Percentiles rank a stretch among this genome's conserved stretches.
These are phyloP conservation scores for Anoplopoma fimbria DNA, from an alignment of 2,113 vertebrate species.

Conservation along the genomic window DNA sequence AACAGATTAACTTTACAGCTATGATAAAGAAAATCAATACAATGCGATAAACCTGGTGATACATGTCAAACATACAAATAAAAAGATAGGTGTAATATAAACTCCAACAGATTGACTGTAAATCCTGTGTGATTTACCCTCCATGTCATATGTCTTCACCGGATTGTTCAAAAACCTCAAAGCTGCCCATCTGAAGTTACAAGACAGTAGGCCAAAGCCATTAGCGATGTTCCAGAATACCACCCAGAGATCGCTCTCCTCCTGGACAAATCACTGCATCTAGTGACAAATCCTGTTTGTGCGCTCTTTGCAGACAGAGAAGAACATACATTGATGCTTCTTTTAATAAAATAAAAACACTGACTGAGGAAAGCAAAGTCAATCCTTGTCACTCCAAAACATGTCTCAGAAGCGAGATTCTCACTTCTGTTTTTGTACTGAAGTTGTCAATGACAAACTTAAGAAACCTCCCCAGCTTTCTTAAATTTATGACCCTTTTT, in stretches of 20 bases:
- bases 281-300: conserved; percentile 25
- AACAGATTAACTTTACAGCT: conserved; percentile 2
- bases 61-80: background rate
- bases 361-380: background rate
- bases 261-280: conserved; percentile 1
- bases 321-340: background rate
- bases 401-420: background rate
- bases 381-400: background rate
- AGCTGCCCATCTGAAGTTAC: too few relatives aligned
- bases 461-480: background rate
- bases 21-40: background rate
- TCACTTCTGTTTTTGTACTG: background rate
- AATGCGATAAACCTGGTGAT: background rate
- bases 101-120: background rate
- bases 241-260: background rate
- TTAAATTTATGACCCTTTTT: background rate
- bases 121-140: background rate
- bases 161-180: too few relatives aligned
- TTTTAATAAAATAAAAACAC: background rate
- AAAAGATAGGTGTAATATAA: background rate
- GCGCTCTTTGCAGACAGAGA: background rate
- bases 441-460: background rate
- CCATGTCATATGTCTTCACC: too few relatives aligned
- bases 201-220: too few relatives aligned
- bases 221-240: too few relatives aligned